Base-by-base conservation (phyloP, 1,140 invertebrate genomes). In the Uloborus diversus region DNA sequence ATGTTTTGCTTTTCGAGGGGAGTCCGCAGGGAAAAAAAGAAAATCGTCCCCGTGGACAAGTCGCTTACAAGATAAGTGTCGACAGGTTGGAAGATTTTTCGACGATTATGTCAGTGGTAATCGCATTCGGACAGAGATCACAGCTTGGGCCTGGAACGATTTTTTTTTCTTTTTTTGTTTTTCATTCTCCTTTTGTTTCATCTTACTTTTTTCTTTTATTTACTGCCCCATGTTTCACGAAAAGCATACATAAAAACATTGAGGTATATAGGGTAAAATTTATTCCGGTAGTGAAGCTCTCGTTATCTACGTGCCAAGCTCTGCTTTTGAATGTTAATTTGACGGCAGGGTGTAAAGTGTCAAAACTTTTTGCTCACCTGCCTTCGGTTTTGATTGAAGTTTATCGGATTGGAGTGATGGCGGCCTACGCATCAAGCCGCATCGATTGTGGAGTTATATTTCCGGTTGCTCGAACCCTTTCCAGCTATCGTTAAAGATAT, bases 331-430 rank as follows among this genome's bases (percentile, higher is more conserved):
- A 78, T 78, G 57, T 65, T 78, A 78, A 78, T 65, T 53, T 66
- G 73, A 78, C 37, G 32, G 61, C 32, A 66, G 61, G 49, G 61
- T 78, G 73, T 78, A 65, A 78, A 42, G 42, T 42, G 73, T 78
- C 73, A 78, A 66, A 64, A 9, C n/a, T 7, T 30, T 61, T 73
- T 23, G 25, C 35, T 23, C 32, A 25, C 70, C 32, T 59, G 53
- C 61, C n/a, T 37, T 37, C n/a, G 9, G 20, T 56, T 69, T 11
- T 69, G 51, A 69, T 69, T 56, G 66, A 37, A 35, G 35, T 32
- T 57, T 56, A 56, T 71, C 53, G 3, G 23, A 17, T 32, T 51
- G 13, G 33, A 59, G 13, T 42, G 53, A 32, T 2, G 51, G 49
- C 11, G 37, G 66, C 66, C 49, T 56, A 69, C 66, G 51, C 49